phyloP scores from a whole-genome alignment of 2,797 vertebrate species.

The Echeneis naucrates region DNA sequence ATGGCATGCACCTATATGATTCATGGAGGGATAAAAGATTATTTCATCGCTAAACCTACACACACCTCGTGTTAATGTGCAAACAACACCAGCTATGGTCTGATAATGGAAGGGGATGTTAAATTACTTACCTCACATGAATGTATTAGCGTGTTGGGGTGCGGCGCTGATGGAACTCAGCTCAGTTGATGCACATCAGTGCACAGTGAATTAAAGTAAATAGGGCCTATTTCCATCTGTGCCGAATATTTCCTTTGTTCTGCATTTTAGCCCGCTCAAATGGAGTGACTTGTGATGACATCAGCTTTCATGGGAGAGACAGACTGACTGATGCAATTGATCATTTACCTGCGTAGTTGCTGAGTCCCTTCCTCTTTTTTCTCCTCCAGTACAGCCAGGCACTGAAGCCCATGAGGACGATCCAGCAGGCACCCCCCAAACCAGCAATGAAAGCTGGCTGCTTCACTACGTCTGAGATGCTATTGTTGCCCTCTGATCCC shows the following conservation, averaged over 20 bases:
- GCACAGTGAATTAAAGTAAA: conserved; percentile 81
- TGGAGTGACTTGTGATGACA: conserved; percentile 67
- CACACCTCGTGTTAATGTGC: conserved; percentile 72
- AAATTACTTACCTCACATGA: conserved; percentile 80
- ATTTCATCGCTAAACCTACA: conserved; percentile 72
- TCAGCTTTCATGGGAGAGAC: conserved; percentile 51
- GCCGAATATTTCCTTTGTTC: conserved; percentile 78
- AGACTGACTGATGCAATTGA: conserved; percentile 55
- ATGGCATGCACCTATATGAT: conserved; percentile 68
- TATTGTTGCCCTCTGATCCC: conserved; percentile 89
- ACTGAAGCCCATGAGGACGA: conserved; percentile 98
- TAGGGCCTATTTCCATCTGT: conserved; percentile 75
- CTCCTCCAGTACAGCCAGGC: conserved; percentile 97
- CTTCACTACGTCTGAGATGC: conserved; percentile 96
- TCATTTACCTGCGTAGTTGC: conserved; percentile 95
- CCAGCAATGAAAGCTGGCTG: conserved; percentile 97
- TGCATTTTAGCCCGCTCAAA: conserved; percentile 70
- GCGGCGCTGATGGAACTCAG: conserved; percentile 75
- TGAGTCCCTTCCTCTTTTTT: conserved; percentile 98
- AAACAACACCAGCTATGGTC: conserved; percentile 77
- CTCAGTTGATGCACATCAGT: conserved; percentile 79
- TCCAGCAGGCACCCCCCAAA: conserved; percentile 96
- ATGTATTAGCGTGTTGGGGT: conserved; percentile 73
- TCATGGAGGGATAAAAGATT: conserved; percentile 57
- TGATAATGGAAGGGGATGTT: conserved; percentile 78